Evolutionary conservation across 1,140 invertebrate genomes (phyloP).

Genomic region (Aricia agestis): DNA sequence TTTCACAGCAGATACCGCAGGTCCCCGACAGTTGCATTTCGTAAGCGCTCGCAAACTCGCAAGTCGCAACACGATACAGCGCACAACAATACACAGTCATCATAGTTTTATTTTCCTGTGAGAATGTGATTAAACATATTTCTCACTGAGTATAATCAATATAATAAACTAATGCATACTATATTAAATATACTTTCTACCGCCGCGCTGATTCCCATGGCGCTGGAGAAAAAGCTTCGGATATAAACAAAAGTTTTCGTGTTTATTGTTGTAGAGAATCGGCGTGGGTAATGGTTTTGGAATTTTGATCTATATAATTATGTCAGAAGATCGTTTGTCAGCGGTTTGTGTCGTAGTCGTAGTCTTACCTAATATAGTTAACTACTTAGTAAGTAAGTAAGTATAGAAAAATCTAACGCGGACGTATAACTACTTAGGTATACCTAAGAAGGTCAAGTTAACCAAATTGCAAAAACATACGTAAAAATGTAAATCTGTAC

Average conservation of each 20-base stretch:
- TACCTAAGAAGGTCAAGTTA: too few relatives aligned
- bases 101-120: conserved; percentile 13
- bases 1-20: not conserved
- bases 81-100: not conserved
- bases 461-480: too few relatives aligned
- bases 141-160: conserved; percentile 14
- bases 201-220: not conserved
- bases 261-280: too few relatives aligned
- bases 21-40: not conserved
- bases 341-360: too few relatives aligned
- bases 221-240: not conserved
- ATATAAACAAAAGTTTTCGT: not conserved
- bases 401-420: too few relatives aligned
- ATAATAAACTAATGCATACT: conserved; percentile 14
- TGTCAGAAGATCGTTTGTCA: too few relatives aligned
- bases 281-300: too few relatives aligned
- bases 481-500: too few relatives aligned
- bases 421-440: too few relatives aligned
- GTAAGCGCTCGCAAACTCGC: conserved; percentile 9
- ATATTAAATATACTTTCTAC: conserved; percentile 11
- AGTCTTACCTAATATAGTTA: too few relatives aligned
- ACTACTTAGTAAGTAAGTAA: too few relatives aligned
- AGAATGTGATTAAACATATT: conserved; percentile 13
- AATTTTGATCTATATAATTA: too few relatives aligned
- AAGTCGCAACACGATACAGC: conserved; percentile 11